Percentiles rank a stretch among this genome's conserved stretches.
Evolutionary conservation across 1,140 invertebrate species (phyloP).

Genomic region (Ostrea denselamellosa): DNA sequence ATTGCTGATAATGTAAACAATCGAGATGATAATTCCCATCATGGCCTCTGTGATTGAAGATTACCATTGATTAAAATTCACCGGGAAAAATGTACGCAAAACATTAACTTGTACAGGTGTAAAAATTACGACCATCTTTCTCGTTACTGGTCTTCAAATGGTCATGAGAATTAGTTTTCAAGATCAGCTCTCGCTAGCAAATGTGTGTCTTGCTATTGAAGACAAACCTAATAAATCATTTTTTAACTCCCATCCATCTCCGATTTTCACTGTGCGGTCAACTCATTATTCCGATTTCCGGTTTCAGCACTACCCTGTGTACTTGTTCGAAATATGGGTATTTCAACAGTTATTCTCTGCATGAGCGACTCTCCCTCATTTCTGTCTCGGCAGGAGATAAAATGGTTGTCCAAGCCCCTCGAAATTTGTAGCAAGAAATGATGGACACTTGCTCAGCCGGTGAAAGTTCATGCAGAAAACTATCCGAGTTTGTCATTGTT

Average conservation of each 20-base stretch:
- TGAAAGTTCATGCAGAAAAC: constrained; percentile 23
- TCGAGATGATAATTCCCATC: not conserved
- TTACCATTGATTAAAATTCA: constrained; percentile 5
- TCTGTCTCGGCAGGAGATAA: not conserved
- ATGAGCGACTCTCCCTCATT: not conserved
- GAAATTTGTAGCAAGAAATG: constrained; percentile 13
- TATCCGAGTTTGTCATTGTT: not conserved
- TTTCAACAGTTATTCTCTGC: constrained; percentile 8
- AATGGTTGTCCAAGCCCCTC: not conserved
- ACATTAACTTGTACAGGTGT: constrained; percentile 11
- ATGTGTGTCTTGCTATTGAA: not conserved
- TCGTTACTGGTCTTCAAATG: constrained; percentile 9
- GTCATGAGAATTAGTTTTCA: not conserved
- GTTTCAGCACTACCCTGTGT: not conserved
- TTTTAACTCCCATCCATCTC: constrained; percentile 11
- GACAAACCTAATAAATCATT: not conserved
- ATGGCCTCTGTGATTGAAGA: not conserved
- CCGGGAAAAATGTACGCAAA: constrained; percentile 21
- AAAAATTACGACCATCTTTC: not conserved
- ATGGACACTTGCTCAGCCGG: constrained; percentile 7
- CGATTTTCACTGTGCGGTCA: not conserved
- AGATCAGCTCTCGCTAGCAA: not conserved
- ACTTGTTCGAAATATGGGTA: not conserved
- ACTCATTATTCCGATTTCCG: constrained; percentile 10
- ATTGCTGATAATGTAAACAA: not conserved